Evolutionary conservation across 2,888 invertebrate genomes (phyloP), one percentile per base, ranked within the genome.

Genomic region (Drosophila mimica): DNA sequence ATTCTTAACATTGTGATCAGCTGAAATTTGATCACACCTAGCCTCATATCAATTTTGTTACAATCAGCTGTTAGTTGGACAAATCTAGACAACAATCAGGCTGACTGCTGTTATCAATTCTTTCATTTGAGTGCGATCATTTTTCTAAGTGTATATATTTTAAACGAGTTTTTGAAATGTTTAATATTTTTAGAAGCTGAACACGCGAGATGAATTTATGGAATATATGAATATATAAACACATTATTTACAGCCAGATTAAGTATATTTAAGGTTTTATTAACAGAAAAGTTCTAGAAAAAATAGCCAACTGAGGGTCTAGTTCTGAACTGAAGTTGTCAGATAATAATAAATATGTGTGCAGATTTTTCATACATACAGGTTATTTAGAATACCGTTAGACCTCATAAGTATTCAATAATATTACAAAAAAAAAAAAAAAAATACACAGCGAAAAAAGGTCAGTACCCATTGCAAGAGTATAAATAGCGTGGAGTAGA

Each of bases 401-500:
- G 25, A 25, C 25, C 25, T 25, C 25, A 25, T 25, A 25, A 25
- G 25, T 25, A 25, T 25, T 25, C 25, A 25, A 25, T 25, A 3
- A 25, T 25, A 25, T 25, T 25, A 3, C 2, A 25, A 25, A 25
- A 1, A 25, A 25, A 25, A 25, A 25, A 25, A 25, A 2, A 25
- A 25, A 25, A 25, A 25, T n/a, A n/a, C n/a, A 25, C 25, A 2
- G 15, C 36, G 33, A 15, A 15, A 15, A 46, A 13, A 13, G 3
- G 13, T 0, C 43, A 53, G 17, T 53, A 25, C 17, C 25, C 28
- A 13, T 28, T 36, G 11, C 9, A 28, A 38, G 56, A 13, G 56
- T 40, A 48, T 30, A 54, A 56, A 57, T 52, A 25, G 25, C 13
- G 31, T 43, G n/a, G 34, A 65, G 59, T 43, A 59, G 51, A 66